Percentiles rank a stretch among this genome's conserved stretches.
Evolutionary conservation across 2,797 vertebrate genomes (phyloP).

Genomic region (Phalanger gymnotis): DNA sequence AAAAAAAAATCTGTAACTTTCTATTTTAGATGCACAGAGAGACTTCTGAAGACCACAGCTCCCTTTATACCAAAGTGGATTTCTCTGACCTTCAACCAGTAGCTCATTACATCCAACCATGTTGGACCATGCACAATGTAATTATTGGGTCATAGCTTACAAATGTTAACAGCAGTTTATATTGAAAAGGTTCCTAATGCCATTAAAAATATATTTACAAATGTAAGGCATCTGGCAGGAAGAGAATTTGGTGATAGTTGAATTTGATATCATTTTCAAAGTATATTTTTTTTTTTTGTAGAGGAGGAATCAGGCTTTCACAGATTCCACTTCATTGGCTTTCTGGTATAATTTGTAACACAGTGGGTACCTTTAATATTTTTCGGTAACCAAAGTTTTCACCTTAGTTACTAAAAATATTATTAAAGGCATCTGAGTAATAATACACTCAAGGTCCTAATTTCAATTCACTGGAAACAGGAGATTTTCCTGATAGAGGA

Average conservation of each 20-base stretch:
- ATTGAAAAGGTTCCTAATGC: conserved; percentile 53
- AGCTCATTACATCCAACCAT: conserved; percentile 41
- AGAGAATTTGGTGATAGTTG: conserved; percentile 17
- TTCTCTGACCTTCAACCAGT: conserved; percentile 50
- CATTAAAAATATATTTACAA: conserved; percentile 2
- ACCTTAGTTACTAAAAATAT: background rate
- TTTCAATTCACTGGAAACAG: conserved; percentile 31
- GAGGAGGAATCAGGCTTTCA: background rate
- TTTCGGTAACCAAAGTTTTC: background rate
- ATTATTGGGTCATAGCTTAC: conserved; percentile 53
- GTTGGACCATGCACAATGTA: conserved; percentile 49
- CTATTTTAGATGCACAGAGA: conserved; percentile 80
- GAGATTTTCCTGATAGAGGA: conserved; percentile 18
- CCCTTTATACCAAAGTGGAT: conserved; percentile 40
- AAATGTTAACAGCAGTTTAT: conserved; percentile 55
- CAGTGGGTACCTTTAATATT: background rate
- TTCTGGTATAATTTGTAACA: background rate
- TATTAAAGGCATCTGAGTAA: conserved; percentile 23
- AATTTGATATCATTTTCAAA: conserved; percentile 13
- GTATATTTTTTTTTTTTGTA: background rate
- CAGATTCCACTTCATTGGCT: background rate
- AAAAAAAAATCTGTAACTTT: conserved; percentile 52
- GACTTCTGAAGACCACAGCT: conserved; percentile 78
- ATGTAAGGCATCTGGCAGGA: conserved; percentile 31
- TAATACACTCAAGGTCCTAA: conserved; percentile 15